A percentile compares a stretch with the other conserved stretches of the same genome.
Evolutionary conservation across 2,113 vertebrate species (phyloP).

Genomic region (Recurvirostra avosetta): DNA sequence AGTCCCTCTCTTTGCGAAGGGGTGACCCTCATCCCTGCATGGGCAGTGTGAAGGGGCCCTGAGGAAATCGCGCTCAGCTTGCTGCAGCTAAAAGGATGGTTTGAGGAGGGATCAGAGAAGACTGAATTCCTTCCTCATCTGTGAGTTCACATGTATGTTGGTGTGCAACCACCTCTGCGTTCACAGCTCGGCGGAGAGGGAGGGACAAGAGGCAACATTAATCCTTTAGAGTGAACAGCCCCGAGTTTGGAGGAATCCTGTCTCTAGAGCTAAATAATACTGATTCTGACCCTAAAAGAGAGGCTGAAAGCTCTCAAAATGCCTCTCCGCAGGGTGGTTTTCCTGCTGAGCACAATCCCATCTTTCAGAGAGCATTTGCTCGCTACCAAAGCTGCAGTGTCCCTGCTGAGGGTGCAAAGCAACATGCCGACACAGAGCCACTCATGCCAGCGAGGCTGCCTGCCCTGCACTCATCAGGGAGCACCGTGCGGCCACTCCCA

Average conservation of each 20-base stretch:
- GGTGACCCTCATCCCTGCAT: background rate
- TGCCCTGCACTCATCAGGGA: background rate
- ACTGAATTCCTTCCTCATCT: background rate
- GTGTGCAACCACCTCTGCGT: rapidly evolving
- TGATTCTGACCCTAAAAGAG: background rate
- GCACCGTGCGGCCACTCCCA: rapidly evolving
- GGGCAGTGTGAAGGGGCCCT: background rate
- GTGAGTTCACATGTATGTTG: rapidly evolving
- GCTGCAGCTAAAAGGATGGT: background rate
- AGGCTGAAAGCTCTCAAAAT: background rate
- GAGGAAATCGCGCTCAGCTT: background rate
- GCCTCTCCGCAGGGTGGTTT: background rate
- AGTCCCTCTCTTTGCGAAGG: background rate
- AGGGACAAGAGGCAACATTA: background rate
- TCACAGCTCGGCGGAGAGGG: background rate
- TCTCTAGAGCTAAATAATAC: background rate
- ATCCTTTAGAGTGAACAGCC: background rate
- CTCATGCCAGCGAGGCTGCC: background rate
- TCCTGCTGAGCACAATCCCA: background rate
- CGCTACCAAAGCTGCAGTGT: background rate
- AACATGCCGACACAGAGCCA: background rate
- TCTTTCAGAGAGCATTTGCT: background rate
- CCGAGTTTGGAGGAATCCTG: background rate
- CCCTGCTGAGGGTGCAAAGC: background rate
- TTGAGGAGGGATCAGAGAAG: background rate